Evolutionary conservation across 2,888 invertebrate species (phyloP), one percentile per base, ranked within the genome.

Genomic region (Coleophora deauratella): DNA sequence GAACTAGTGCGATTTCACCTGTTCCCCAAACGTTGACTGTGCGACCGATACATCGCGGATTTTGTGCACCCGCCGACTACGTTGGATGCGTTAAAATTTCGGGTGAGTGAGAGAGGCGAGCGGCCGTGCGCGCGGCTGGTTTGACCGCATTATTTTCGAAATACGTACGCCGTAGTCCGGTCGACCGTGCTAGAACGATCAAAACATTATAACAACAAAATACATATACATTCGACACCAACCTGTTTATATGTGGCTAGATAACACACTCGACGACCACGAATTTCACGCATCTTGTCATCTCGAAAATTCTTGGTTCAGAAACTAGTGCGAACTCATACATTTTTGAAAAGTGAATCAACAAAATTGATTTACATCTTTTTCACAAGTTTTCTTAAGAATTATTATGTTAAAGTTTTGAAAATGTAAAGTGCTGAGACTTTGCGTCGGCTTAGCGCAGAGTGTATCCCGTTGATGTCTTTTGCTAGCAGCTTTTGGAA

Each of bases 71-170:
- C 64, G 68, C 69, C 72, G 69, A 70, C 78, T 77, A 70, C 79
- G 78, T 80, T 79, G 82, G 84, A 84, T 82, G 82, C 81, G 74
- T 78, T 81, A 71, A 81, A 74, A 82, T 81, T 82, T 82, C 71
- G 80, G 84, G 84, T 82, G 81, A 80, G 84, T 80, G 81, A 80
- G 82, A 72, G 72, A 73, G 71, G 66, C 74, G 73, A 68, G 64
- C 66, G 72, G 65, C 64, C 71, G 77, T 70, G 73, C 72, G 72
- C 68, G 78, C 72, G 76, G 79, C 81, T 78, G 78, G 82, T 81
- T 79, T 84, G 82, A 84, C 84, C 84, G 84, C 82, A 84, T 84
- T 84, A 81, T 84, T 82, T 80, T 79, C 77, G 80, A 80, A 80
- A 81, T 81, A 81, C 80, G 79, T 79, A 80, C 78, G 72, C 78